Percentiles rank a stretch among this genome's conserved stretches.
phyloP scores from a whole-genome alignment of 1,140 invertebrate genomes.

The Sinonovacula constricta region DNA sequence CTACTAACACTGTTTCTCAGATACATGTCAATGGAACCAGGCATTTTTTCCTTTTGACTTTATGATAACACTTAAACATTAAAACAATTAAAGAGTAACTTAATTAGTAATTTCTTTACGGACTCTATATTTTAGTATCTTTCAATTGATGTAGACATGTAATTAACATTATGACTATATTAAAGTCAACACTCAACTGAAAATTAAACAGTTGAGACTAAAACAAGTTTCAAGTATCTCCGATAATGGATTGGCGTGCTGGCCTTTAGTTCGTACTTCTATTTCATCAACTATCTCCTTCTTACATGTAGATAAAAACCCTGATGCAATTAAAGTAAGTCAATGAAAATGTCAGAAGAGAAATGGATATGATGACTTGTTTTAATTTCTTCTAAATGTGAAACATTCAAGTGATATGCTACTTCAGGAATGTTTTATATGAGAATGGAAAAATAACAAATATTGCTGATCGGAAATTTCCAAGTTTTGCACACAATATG shows the following conservation, averaged over 20 bases:
- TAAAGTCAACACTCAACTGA: neutral
- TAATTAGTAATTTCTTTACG: slow-evolving; percentile 14
- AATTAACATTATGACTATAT: neutral
- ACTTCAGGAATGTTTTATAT: neutral
- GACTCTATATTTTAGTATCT: slow-evolving; percentile 10
- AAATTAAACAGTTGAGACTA: neutral
- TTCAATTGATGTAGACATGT: neutral
- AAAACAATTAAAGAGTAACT: neutral
- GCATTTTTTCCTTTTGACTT: neutral
- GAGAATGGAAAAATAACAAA: slow-evolving; percentile 14
- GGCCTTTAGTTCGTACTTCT: slow-evolving; percentile 27
- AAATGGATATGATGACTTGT: slow-evolving; percentile 24
- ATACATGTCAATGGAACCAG: no score
- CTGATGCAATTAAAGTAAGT: slow-evolving; percentile 10
- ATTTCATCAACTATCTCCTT: slow-evolving; percentile 14
- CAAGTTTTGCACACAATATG: neutral
- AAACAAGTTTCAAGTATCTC: neutral
- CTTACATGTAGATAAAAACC: neutral
- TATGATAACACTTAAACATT: neutral
- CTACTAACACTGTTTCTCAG: no score
- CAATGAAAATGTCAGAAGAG: slow-evolving; percentile 23
- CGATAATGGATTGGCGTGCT: slow-evolving; percentile 25
- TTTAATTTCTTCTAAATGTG: slow-evolving; percentile 19
- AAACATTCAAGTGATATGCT: slow-evolving; percentile 16
- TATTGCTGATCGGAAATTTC: slow-evolving; percentile 11